These are phyloP conservation scores for roundworm (Caenorhabditis elegans) DNA, from an alignment of 1,140 invertebrate species.

Conservation along the genomic window DNA sequence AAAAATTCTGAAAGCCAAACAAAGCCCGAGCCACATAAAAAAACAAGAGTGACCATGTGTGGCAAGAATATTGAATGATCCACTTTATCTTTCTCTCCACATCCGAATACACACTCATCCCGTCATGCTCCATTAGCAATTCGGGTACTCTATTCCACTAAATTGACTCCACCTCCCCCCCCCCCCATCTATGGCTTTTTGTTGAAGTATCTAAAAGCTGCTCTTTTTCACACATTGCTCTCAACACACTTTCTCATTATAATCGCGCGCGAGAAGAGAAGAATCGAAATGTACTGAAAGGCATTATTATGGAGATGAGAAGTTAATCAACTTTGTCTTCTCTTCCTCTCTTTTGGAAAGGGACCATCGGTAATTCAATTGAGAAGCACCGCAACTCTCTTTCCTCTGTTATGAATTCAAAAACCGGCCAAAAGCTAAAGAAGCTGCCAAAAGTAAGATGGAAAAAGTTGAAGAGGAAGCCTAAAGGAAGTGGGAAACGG, in stretches of 20 bases:
- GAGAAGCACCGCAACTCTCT: background rate
- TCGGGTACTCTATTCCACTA: constrained; percentile 4
- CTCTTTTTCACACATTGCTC: background rate
- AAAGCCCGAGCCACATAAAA: no score
- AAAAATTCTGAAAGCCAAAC: no score
- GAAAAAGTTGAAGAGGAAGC: background rate
- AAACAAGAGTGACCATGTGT: background rate
- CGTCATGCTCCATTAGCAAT: constrained; percentile 29
- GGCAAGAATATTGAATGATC: constrained; percentile 18
- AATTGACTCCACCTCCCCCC: constrained; percentile 16
- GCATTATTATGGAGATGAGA: constrained; percentile 33
- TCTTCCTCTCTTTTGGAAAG: background rate
- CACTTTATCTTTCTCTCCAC: background rate
- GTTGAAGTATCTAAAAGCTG: background rate
- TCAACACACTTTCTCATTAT: constrained; percentile 14
- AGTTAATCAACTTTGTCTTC: constrained; percentile 25
- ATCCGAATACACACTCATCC: constrained; percentile 17
- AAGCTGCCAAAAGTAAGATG: background rate
- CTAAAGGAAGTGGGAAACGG: background rate
- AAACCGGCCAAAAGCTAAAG: background rate
- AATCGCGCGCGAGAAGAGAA: background rate
- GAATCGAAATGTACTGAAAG: background rate
- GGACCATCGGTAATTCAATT: constrained; percentile 6
- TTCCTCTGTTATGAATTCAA: background rate
- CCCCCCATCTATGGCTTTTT: background rate